Evolutionary conservation across 2,113 vertebrate species (phyloP).

Genomic region (Nycticryphes semicollaris): DNA sequence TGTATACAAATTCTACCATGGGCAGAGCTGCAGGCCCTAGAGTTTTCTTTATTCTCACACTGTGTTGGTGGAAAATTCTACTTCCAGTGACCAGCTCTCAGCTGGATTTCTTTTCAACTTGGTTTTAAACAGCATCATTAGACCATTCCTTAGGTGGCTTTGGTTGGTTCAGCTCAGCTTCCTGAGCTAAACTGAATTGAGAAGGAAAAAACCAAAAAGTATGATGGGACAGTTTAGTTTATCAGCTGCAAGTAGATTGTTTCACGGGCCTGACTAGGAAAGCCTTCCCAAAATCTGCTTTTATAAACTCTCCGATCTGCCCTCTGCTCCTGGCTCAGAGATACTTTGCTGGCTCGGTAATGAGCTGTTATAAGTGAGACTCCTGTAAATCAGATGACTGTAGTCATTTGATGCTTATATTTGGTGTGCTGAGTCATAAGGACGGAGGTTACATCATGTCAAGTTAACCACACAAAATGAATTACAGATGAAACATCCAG

Average conservation of each 20-base stretch:
- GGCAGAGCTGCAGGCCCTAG: background rate
- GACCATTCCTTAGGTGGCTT: background rate
- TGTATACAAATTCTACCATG: background rate
- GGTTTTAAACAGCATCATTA: background rate
- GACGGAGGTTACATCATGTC: constrained; percentile 42
- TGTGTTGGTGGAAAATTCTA: background rate
- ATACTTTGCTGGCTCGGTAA: constrained; percentile 15
- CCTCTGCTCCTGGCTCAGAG: background rate
- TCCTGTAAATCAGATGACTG: constrained; percentile 71
- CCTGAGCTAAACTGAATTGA: background rate
- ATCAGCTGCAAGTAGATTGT: background rate
- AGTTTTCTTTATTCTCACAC: background rate
- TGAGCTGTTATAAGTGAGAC: constrained; percentile 40
- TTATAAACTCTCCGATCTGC: background rate
- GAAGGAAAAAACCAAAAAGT: background rate
- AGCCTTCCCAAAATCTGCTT: background rate
- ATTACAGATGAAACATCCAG: background rate
- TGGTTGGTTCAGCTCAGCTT: background rate
- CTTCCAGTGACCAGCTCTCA: background rate
- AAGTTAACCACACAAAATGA: constrained; percentile 16
- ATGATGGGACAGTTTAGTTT: background rate
- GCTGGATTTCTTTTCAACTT: background rate
- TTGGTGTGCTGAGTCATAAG: constrained; percentile 58
- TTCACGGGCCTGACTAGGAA: background rate
- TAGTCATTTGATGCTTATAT: constrained; percentile 67